Evolutionary conservation across 2,797 vertebrate genomes (phyloP), one percentile per base, ranked within the genome.

Genomic region (Propithecus perrieri): DNA sequence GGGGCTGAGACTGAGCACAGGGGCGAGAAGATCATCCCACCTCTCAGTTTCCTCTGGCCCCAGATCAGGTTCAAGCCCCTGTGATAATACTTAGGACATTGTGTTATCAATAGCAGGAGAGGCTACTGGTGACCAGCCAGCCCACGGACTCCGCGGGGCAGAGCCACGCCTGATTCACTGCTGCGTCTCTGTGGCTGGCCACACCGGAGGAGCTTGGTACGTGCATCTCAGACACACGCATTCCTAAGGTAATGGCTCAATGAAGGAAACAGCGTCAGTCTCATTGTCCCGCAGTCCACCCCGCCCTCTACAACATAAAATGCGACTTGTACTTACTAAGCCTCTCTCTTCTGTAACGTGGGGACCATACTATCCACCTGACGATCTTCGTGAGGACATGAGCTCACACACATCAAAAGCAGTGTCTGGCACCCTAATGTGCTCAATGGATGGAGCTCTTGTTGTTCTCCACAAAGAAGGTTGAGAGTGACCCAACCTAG

Each of bases 271-370:
- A 28, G 76, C 13, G 26, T 88, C 43, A 50, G 63, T 72, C 72
- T 80, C 35, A 18, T 79, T 91, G 74, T 74, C 33, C 35, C 53
- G 22, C 35, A 41, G 79, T 67, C 75, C 55, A 67, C 41, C 59
- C 63, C 69, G n/a, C 26, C 41, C 18, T 67, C n/a, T 81, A 22
- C 43, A 86, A 18, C 9, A 76, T 80, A 55, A 90, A 88, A 50
- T 67, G 35, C 67, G 59, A 57, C 57, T 94, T 41, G 35, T 41
- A 59, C 74, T 96, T 75, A 43, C 46, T 41, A 71, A 91, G n/a
- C 30, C 38, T 80, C 17, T 89, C 28, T 93, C 57, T 93, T 55
- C 75, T 94, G 43, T 85, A 88, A 96, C 57, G 55, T 50, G 41
- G 53, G 61, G 48, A 53, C 48, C 18, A 46, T 75, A 61, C 20